Percentiles rank a stretch among this genome's conserved stretches.
Evolutionary conservation across 2,888 invertebrate genomes (phyloP).

Genomic region (Eumacrocentrus americanus): DNA sequence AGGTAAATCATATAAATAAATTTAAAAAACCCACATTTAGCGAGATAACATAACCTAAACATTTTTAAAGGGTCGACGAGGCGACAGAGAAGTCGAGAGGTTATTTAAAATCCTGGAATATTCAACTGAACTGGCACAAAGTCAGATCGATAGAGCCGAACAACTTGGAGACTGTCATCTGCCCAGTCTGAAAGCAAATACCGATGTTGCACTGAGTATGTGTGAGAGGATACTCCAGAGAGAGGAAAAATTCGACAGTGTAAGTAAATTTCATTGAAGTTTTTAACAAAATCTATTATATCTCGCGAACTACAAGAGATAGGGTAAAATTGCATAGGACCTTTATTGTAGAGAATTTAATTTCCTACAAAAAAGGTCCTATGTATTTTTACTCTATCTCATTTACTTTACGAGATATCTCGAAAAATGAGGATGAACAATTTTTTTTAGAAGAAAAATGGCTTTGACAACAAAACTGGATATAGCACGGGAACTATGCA

Average conservation of each 20-base stretch:
- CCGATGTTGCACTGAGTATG: conserved; percentile 70
- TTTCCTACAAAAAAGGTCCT: too few relatives aligned
- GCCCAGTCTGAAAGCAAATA: conserved; percentile 69
- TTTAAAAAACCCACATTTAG: background rate
- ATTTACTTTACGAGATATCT: too few relatives aligned
- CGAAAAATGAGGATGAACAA: too few relatives aligned
- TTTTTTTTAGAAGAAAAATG: too few relatives aligned
- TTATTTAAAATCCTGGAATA: conserved; percentile 79
- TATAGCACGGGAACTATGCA: too few relatives aligned
- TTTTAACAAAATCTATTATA: background rate
- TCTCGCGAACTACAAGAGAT: too few relatives aligned
- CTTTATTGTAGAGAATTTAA: too few relatives aligned
- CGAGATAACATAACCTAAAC: background rate
- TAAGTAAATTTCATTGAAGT: too few relatives aligned
- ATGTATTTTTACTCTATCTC: too few relatives aligned
- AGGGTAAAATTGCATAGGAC: too few relatives aligned
- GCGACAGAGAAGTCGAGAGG: conserved; percentile 79
- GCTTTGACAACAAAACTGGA: too few relatives aligned
- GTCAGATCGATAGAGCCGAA: conserved; percentile 73
- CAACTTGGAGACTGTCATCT: conserved; percentile 68
- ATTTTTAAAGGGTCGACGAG: conserved; percentile 71
- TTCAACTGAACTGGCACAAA: conserved; percentile 78
- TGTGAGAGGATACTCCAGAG: conserved; percentile 69
- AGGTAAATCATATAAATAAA: conserved; percentile 65
- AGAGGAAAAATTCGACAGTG: conserved; percentile 67